These are phyloP conservation scores for Amazona vittata DNA, from an alignment of 2,113 vertebrate genomes.

Conservation along the genomic window DNA sequence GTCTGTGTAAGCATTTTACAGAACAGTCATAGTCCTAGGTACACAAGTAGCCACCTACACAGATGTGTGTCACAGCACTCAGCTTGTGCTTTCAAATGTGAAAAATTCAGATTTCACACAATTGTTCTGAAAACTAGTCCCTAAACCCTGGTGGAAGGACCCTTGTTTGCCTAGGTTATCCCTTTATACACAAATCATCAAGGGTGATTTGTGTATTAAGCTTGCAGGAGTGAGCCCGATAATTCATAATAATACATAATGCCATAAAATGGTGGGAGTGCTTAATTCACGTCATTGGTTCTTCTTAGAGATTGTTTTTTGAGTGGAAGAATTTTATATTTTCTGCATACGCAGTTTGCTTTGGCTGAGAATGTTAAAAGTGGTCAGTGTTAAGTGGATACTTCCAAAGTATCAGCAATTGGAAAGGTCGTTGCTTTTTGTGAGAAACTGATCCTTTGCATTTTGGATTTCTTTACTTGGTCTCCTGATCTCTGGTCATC, in stretches of 20 bases:
- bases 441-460: neutral
- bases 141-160: neutral
- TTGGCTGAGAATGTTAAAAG: neutral
- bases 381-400: neutral
- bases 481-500: neutral
- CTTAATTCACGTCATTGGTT: neutral
- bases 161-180: neutral
- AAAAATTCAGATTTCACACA: neutral
- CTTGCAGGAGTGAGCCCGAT: neutral
- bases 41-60: neutral
- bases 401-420: neutral
- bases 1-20: neutral
- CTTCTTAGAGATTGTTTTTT: neutral
- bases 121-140: neutral
- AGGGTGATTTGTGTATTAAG: neutral
- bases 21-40: neutral
- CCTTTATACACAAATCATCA: neutral
- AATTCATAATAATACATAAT: neutral
- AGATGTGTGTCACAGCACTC: neutral
- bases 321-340: neutral
- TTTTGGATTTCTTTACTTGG: neutral
- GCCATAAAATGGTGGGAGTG: neutral
- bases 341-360: rapidly evolving
- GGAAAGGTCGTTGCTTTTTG: neutral
- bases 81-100: neutral